Conservation (phyloP, 1,140 invertebrate genomes). For the Thaumetopoea pityocampa region DNA sequence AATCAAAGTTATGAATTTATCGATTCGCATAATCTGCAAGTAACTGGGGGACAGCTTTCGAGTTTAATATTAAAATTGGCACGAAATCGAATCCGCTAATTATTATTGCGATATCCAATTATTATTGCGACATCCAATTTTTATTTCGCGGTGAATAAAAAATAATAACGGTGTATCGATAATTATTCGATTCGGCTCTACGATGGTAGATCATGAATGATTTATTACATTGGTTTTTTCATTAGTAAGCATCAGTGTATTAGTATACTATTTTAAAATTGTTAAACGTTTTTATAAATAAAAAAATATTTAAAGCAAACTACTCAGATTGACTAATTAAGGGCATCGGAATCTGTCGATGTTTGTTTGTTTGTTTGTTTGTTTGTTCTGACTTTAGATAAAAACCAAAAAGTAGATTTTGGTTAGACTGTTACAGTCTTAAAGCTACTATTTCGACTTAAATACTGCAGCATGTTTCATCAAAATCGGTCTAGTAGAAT, state of each 20-base stretch:
- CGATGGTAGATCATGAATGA: constrained; percentile 57
- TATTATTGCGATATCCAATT: constrained; percentile 37
- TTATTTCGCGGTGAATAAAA: constrained; percentile 33
- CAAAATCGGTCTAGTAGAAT: no score
- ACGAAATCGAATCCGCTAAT: constrained; percentile 50
- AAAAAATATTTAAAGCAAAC: no score
- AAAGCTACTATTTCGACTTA: no score
- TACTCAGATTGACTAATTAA: no score
- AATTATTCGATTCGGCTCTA: constrained; percentile 39
- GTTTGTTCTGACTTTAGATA: background rate
- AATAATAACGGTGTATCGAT: constrained; percentile 33
- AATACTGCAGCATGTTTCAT: no score
- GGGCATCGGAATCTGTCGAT: constrained; percentile 23
- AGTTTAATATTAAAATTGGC: constrained; percentile 53
- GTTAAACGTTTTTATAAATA: no score
- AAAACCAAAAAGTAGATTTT: no score
- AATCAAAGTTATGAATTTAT: constrained; percentile 58
- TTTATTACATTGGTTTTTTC: constrained; percentile 58
- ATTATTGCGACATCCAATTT: constrained; percentile 28
- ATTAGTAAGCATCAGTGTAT: constrained; percentile 49
- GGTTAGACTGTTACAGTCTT: no score
- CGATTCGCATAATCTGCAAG: constrained; percentile 19
- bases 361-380: background rate
- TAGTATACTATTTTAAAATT: constrained; percentile 46
- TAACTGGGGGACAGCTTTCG: constrained; percentile 32